phyloP scores from a whole-genome alignment of 2,113 vertebrate species.

The Vidua chalybeata region DNA sequence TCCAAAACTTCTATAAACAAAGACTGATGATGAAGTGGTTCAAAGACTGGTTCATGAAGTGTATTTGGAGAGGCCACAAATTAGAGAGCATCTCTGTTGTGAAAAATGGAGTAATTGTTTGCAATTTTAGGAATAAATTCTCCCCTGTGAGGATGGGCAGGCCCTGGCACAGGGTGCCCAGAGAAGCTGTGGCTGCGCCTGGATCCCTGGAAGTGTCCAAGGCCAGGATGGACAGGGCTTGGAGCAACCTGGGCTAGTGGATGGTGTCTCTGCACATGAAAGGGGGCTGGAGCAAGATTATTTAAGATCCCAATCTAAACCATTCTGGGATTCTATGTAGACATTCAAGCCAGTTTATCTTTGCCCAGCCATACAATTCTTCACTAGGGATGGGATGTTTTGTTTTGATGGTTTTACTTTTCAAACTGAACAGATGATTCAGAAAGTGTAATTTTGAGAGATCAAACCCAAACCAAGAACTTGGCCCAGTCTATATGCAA shows the following conservation, averaged over 20 bases:
- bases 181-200: not conserved
- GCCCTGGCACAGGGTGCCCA: not conserved
- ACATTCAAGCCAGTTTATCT: not conserved
- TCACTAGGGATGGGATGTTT: not conserved
- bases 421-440: not conserved
- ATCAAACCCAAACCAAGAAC: not conserved
- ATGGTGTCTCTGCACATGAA: not conserved
- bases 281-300: not conserved
- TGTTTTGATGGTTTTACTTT: not conserved
- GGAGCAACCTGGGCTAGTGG: rapidly evolving
- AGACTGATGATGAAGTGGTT: not conserved
- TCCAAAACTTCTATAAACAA: not conserved
- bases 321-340: not conserved
- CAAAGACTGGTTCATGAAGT: not conserved
- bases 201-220: not conserved
- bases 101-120: not conserved
- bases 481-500: not conserved
- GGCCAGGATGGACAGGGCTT: rapidly evolving
- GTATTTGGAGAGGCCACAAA: not conserved
- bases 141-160: not conserved
- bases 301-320: not conserved
- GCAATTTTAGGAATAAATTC: not conserved
- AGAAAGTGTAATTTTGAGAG: not conserved
- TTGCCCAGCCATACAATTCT: not conserved
- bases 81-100: not conserved